phyloP scores from a whole-genome alignment of 2,888 invertebrate species.

The Pheosia tremula region DNA sequence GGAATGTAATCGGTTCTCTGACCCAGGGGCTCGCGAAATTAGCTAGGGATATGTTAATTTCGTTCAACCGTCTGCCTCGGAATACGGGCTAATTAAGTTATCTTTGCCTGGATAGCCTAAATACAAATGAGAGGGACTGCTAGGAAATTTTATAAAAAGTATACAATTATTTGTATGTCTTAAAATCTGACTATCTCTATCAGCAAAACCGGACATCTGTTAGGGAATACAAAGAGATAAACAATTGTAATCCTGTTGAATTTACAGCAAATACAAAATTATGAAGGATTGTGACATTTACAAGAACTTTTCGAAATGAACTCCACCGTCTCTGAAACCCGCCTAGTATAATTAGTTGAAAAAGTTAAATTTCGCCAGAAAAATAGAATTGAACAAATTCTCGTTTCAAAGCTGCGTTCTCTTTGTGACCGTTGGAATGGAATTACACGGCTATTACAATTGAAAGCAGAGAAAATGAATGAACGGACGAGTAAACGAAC shows the following conservation, averaged over 20 bases:
- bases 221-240: background rate
- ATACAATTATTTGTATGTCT: too few species aligned
- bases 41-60: slow-evolving; percentile 43
- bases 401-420: slow-evolving; percentile 28
- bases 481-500: slow-evolving; percentile 42
- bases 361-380: slow-evolving; percentile 32
- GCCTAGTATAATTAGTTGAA: slow-evolving; percentile 19
- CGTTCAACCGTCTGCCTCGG: slow-evolving; percentile 23
- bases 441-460: slow-evolving; percentile 47
- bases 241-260: background rate
- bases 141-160: background rate
- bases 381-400: slow-evolving; percentile 26
- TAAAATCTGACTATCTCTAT: background rate
- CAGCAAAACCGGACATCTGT: background rate
- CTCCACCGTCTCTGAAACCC: background rate
- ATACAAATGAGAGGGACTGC: slow-evolving; percentile 3
- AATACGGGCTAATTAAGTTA: slow-evolving; percentile 32
- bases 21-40: slow-evolving; percentile 31
- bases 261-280: slow-evolving; percentile 6
- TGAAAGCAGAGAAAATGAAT: slow-evolving; percentile 35
- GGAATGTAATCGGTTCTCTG: slow-evolving; percentile 28
- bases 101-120: slow-evolving; percentile 23
- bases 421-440: slow-evolving; percentile 45
- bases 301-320: slow-evolving; percentile 3
- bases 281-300: slow-evolving; percentile 6